Base-by-base conservation (phyloP, 2,888 invertebrate genomes). In the Tuberolachnus salignus region DNA sequence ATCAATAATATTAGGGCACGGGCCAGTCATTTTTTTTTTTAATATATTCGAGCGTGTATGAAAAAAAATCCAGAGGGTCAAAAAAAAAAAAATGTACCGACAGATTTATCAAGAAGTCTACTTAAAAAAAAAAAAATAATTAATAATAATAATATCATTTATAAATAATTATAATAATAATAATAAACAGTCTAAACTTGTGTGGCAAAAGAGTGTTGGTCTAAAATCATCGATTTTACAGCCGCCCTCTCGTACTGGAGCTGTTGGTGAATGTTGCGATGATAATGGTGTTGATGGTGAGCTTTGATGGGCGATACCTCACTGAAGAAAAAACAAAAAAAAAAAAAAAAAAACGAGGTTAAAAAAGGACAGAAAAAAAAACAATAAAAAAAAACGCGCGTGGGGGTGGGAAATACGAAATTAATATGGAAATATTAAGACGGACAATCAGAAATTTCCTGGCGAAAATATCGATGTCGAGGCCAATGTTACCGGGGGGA, bases 151-250 rank as follows among this genome's bases (percentile, higher is more conserved):
- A 26, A 66, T 49, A 23, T 53, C 53, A 19, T 19, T 8, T 42
- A 44, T 74, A 64, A 69, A 46, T 34, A 69, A 67, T 75, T 67
- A 23, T 46, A 21, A 46, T 67, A 59, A 61, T 61, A 42, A 51
- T 73, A 72, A 72, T 75, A 67, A 75, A 78, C 78, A 78, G 78
- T 78, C 78, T 78, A 78, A 78, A 78, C 78, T 78, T 78, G 78
- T 19, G 78, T 78, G 78, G 78, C 78, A 61, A 78, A 78, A 78
- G 78, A 78, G 78, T 69, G 67, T 61, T 78, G 78, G 69, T 78
- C 78, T 42, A 78, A 69, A 61, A 78, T 78, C 78, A 78, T 78
- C 69, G 78, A 78, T 78, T 78, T 78, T 34, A 78, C 78, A 8
- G 78, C 69, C 78, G 78, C 78, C 51, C 78, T 78, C 42, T 78